Conservation (phyloP, 2,797 vertebrate species). For the Lindbergichthys nudifrons region DNA sequence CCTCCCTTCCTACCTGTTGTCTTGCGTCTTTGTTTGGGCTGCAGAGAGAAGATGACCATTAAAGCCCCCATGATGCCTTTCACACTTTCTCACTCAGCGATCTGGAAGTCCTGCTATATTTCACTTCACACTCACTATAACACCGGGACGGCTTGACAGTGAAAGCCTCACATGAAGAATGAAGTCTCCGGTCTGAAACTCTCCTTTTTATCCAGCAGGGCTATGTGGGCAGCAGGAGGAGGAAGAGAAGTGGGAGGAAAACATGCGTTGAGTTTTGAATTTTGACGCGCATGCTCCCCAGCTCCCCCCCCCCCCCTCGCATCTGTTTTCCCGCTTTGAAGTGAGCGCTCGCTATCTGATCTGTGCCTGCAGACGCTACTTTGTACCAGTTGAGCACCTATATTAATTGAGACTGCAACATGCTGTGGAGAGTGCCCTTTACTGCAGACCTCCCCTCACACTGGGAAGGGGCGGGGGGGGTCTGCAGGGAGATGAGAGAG, state of each 20-base stretch:
- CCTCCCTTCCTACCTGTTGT: conserved; percentile 73
- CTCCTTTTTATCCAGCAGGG: conserved; percentile 60
- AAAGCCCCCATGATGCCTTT: conserved; percentile 72
- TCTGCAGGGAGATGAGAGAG: conserved; percentile 40
- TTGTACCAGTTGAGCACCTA: conserved; percentile 73
- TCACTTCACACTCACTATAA: conserved; percentile 66
- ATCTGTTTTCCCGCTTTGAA: conserved; percentile 52
- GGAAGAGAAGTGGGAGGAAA: conserved; percentile 56
- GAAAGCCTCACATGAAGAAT: conserved; percentile 38
- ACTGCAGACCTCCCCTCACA: conserved; percentile 59
- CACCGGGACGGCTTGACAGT: conserved; percentile 50
- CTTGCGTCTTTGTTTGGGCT: conserved; percentile 79
- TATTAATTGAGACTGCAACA: conserved; percentile 67
- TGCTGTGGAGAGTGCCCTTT: conserved; percentile 57
- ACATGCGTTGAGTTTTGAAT: conserved; percentile 66
- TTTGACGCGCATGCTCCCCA: conserved; percentile 57
- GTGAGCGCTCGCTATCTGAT: conserved; percentile 44
- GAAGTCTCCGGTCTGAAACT: conserved; percentile 52
- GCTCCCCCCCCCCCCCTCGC: conserved; percentile 37
- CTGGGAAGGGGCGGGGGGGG: conserved; percentile 32
- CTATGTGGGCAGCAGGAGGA: conserved; percentile 63
- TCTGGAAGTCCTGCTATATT: conserved; percentile 74
- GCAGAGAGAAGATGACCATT: conserved; percentile 83
- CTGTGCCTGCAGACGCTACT: conserved; percentile 44
- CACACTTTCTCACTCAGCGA: conserved; percentile 65